Base-by-base conservation (phyloP, 1,140 invertebrate species). In the Drosophila equinoxialis region DNA sequence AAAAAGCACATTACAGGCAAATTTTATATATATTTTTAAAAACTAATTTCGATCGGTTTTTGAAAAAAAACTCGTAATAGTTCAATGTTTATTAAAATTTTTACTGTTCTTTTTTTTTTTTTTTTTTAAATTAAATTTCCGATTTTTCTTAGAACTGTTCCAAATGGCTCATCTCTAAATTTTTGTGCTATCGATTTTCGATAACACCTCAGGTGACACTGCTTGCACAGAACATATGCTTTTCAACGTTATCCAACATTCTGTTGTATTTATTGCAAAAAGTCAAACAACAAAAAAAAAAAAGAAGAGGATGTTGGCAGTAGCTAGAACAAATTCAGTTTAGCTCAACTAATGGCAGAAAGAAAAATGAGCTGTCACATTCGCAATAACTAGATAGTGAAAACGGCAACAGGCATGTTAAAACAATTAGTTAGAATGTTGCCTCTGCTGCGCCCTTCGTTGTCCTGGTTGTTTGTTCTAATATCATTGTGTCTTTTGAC, bases 351-450 rank as follows among this genome's bases (percentile, higher is more conserved):
- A 83, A 77, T 59, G 23, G 72, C 13, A 20, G 41, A 67, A 61
- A 87, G 83, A 20, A 48, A 67, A 65, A 87, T 89, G 83, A 61
- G 59, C 48, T 72, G 39, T n/a, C 11, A 11, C 30, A 39, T 33
- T 23, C 6, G 8, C 55, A 59, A 30, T 30, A 6, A 65, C 51
- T 70, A 58, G 61, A 39, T 51, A 14, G 26, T 42, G 1, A 55
- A 70, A 11, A 14, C 59, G 60, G 54, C 63, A 35, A 8, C 11
- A 60, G 70, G 35, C 23, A 87, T 87, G 85, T 63, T 66, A 45
- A 87, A 77, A 62, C 80, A 80, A 75, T 14, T 87, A 42, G 68
- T 79, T 13, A 89, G 84, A 71, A 89, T 89, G 85, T 79, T 89
- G 68, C 65, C 79, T 5, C 17, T 72, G 41, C 68, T 85, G 65